These are phyloP conservation scores for Phasianus colchicus DNA, from an alignment of 2,113 vertebrate species.

Conservation along the genomic window DNA sequence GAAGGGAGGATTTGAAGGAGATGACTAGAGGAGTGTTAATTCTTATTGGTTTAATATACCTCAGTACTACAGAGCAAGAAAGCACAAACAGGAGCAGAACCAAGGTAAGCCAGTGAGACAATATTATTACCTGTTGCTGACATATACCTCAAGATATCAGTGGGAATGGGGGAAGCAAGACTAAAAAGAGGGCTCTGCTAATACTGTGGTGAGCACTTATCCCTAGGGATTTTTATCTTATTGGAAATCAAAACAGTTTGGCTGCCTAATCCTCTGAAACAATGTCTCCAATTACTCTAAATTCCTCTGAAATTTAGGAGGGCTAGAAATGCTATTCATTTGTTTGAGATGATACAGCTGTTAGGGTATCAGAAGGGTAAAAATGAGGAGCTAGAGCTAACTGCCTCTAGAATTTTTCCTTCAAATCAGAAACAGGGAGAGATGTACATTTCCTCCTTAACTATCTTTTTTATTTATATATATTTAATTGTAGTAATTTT, in stretches of 20 bases:
- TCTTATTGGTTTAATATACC: background rate
- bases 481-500: background rate
- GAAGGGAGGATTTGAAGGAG: background rate
- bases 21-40: background rate
- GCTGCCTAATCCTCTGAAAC: background rate
- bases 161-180: background rate
- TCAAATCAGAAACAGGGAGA: background rate
- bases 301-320: background rate
- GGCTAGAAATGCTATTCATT: background rate
- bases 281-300: background rate
- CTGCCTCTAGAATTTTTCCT: background rate
- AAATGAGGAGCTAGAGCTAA: background rate
- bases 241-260: background rate
- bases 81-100: background rate
- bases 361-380: background rate
- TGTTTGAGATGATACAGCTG: background rate
- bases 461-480: background rate
- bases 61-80: background rate
- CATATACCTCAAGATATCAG: background rate
- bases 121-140: background rate
- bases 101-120: background rate
- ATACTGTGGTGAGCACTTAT: background rate
- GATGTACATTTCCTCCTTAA: background rate
- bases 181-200: background rate
- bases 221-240: background rate